Base-by-base conservation (phyloP, 2,888 invertebrate genomes). In the Bhutanitis thaidina region DNA sequence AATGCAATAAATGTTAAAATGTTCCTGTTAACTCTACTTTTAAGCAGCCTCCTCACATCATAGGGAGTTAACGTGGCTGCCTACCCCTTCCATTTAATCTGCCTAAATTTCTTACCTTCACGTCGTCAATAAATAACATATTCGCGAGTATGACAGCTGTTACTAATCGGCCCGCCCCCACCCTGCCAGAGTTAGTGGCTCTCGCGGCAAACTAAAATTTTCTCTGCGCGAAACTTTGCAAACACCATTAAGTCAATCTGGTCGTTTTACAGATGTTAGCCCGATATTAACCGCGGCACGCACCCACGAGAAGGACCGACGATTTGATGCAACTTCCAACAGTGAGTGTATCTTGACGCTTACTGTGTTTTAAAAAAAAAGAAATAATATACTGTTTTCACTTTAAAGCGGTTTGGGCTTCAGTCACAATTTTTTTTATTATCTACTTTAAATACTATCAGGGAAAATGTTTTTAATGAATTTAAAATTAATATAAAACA, bases 201-300 rank as follows among this genome's bases (percentile, higher is more conserved):
- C 65, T 71, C 70, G 74, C 71, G 67, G 68, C 65, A 65, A 84
- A 82, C 86, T 84, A 80, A 83, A 80, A 84, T 84, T 80, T 76
- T 77, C 80, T 77, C 76, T 64, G 62, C 67, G 73, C 67, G 68
- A 65, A 85, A 88, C 78, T 87, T 87, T 69, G 74, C 71, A 70
- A 88, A 86, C 83, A 83, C 80, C 86, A 87, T 88, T 87, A 86
- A 78, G 79, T 81, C 80, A 86, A 87, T 84, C 80, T 83, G 82
- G 63, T 68, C 74, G 79, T 82, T 84, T 86, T 83, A 84, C 85
- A 82, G 80, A 86, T 80, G 82, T 77, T 78, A 76, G 77, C 74
- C 62, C 60, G 70, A 78, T 82, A 83, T 81, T 81, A 79, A 70
- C 67, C 66, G 66, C 54, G 64, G 59, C 51, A 55, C 50, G 52